Evolutionary conservation across 2,888 invertebrate species (phyloP).

Genomic region (Caenorhabditis doughertyi): DNA sequence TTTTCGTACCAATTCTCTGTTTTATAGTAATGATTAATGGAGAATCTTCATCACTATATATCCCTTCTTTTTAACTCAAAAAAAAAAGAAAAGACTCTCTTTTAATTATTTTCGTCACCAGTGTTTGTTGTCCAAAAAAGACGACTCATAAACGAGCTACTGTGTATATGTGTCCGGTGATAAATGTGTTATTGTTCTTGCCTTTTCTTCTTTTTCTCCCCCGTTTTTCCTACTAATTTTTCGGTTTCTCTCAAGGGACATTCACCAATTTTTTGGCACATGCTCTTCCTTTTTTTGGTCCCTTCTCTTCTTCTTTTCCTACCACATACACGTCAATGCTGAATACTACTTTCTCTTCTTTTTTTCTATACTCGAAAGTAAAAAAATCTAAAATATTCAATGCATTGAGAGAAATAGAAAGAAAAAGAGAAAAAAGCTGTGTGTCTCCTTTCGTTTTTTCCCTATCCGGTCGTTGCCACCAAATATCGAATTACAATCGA

Average conservation of each 20-base stretch:
- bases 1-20: conserved; percentile 10
- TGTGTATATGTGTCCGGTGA: conserved; percentile 43
- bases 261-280: conserved; percentile 39
- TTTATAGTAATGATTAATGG: neutral
- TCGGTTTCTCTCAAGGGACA: conserved; percentile 35
- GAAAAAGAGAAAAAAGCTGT: conserved; percentile 22
- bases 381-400: conserved; percentile 54
- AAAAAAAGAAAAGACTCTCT: neutral
- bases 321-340: conserved; percentile 27
- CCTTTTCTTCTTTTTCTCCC: neutral
- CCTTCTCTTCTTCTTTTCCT: conserved; percentile 10
- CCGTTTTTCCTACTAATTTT: conserved; percentile 34
- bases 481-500: conserved; percentile 59
- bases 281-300: conserved; percentile 29
- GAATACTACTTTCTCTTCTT: conserved; percentile 40
- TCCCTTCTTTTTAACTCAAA: neutral
- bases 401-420: conserved; percentile 17
- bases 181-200: conserved; percentile 60
- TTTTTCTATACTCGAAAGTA: conserved; percentile 35
- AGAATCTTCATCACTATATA: conserved; percentile 1
- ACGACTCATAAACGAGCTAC: conserved; percentile 53
- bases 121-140: conserved; percentile 37
- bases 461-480: conserved; percentile 2
- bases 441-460: conserved; percentile 19
- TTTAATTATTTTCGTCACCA: conserved; percentile 52